These are phyloP conservation scores for Leptopilina clavipes DNA, from an alignment of 1,140 invertebrate genomes.

Conservation along the genomic window DNA sequence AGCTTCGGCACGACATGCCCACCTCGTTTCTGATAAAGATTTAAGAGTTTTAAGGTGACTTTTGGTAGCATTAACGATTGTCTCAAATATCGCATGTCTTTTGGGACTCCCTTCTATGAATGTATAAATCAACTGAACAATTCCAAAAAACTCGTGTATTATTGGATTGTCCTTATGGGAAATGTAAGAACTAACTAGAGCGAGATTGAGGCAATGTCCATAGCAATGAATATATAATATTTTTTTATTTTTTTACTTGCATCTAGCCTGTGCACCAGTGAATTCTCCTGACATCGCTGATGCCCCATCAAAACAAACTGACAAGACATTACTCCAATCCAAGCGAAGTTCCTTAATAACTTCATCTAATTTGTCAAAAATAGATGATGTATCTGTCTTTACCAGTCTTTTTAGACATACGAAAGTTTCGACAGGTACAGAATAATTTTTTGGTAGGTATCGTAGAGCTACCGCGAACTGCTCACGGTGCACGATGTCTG, in stretches of 20 bases:
- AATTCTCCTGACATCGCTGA: slow-evolving; percentile 39
- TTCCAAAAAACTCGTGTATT: slow-evolving; percentile 43
- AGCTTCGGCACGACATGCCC: slow-evolving; percentile 42
- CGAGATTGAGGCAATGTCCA: slow-evolving; percentile 42
- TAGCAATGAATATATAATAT: slow-evolving; percentile 44
- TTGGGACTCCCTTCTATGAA: slow-evolving; percentile 45
- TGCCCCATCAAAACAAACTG: slow-evolving; percentile 41
- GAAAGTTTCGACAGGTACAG: neutral
- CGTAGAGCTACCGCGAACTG: too few species aligned
- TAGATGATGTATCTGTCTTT: slow-evolving; percentile 38
- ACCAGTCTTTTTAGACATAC: too few species aligned
- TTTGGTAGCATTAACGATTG: slow-evolving; percentile 22
- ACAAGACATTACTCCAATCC: slow-evolving; percentile 33
- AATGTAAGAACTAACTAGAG: slow-evolving; percentile 36
- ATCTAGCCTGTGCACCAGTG: slow-evolving; percentile 38
- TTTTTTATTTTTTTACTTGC: slow-evolving; percentile 35
- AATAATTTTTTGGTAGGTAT: slow-evolving; percentile 38
- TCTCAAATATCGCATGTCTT: slow-evolving; percentile 41
- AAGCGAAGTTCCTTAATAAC: slow-evolving; percentile 27
- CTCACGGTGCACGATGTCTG: too few species aligned
- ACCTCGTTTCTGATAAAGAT: slow-evolving; percentile 41
- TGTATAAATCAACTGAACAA: slow-evolving; percentile 40
- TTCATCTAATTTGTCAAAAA: slow-evolving; percentile 37
- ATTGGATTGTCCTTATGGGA: slow-evolving; percentile 39
- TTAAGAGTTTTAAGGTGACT: slow-evolving; percentile 35